Percentiles rank a stretch among this genome's conserved stretches.
phyloP scores from a whole-genome alignment of 1,140 invertebrate species.

The Drosophila ananassae region DNA sequence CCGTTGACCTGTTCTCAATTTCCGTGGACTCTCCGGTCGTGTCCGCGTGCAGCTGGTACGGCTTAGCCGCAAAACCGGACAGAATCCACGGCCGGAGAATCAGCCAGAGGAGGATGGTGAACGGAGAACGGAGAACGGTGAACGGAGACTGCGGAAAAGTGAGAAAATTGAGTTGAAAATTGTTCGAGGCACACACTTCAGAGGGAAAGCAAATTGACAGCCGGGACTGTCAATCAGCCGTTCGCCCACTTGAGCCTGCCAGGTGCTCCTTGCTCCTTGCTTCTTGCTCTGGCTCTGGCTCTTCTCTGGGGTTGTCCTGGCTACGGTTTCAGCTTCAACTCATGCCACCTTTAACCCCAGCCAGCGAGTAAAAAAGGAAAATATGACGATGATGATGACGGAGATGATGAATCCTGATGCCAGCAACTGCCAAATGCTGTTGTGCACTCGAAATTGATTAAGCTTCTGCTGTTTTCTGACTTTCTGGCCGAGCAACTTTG shows the following conservation, averaged over 20 bases:
- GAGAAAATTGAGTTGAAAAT: slow-evolving; percentile 53
- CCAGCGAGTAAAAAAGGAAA: not conserved
- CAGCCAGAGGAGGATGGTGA: not conserved
- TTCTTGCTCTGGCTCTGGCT: not conserved
- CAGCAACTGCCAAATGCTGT: slow-evolving; percentile 12
- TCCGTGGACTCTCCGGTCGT: slow-evolving; percentile 13
- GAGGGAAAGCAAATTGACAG: slow-evolving; percentile 71
- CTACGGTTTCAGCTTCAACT: not conserved
- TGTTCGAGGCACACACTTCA: slow-evolving; percentile 42
- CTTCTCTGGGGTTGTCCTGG: not conserved
- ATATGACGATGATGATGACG: not conserved
- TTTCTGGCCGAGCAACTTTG: slow-evolving; percentile 10
- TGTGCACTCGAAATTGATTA: slow-evolving; percentile 73
- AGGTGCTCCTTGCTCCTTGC: slow-evolving; percentile 8
- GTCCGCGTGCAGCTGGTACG: slow-evolving; percentile 24
- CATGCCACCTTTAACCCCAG: too few relatives aligned
- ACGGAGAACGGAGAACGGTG: not conserved
- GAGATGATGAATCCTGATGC: slow-evolving; percentile 8
- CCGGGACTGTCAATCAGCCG: slow-evolving; percentile 60
- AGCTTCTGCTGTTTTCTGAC: slow-evolving; percentile 3
- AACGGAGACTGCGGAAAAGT: not conserved
- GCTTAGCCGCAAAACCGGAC: slow-evolving; percentile 36
- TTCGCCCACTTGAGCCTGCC: slow-evolving; percentile 27
- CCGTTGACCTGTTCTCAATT: not conserved
- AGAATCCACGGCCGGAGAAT: slow-evolving; percentile 1